phyloP scores from a whole-genome alignment of 2,888 invertebrate genomes.

The Lydus trimaculatus region DNA sequence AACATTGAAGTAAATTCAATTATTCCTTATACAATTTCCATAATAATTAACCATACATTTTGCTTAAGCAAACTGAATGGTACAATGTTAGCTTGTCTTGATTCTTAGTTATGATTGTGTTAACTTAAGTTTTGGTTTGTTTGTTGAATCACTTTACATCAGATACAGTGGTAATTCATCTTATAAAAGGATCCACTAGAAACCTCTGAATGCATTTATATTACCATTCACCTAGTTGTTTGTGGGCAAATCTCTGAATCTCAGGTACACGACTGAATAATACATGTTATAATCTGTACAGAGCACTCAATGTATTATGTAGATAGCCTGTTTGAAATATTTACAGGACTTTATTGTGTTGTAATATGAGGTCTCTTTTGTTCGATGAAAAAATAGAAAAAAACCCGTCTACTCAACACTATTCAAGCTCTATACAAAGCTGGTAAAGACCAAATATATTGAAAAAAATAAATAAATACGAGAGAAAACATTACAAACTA shows the following conservation, averaged over 20 bases:
- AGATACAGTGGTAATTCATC: slow-evolving; percentile 24
- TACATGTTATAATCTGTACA: slow-evolving; percentile 48
- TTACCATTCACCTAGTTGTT: slow-evolving; percentile 29
- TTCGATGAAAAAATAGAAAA: background rate
- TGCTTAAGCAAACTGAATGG: slow-evolving; percentile 16
- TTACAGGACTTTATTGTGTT: slow-evolving; percentile 20
- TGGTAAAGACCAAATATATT: no score
- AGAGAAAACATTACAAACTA: no score
- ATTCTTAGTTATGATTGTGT: slow-evolving; percentile 19
- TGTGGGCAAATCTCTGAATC: slow-evolving; percentile 36
- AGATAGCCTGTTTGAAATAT: slow-evolving; percentile 42
- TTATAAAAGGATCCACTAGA: slow-evolving; percentile 24
- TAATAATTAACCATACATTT: slow-evolving; percentile 31
- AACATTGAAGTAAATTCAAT: slow-evolving; percentile 30
- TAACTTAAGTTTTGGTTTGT: slow-evolving; percentile 18
- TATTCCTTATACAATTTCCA: slow-evolving; percentile 30
- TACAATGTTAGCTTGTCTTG: background rate
- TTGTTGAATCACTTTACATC: slow-evolving; percentile 15
- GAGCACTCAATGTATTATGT: slow-evolving; percentile 46
- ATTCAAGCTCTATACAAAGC: background rate
- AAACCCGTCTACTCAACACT: background rate
- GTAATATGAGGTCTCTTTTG: slow-evolving; percentile 15
- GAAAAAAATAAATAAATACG: no score
- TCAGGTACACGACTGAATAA: slow-evolving; percentile 43
- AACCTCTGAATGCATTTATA: slow-evolving; percentile 27